Evolutionary conservation across 2,888 invertebrate genomes (phyloP).

Genomic region (Caenorhabditis parvicauda): DNA sequence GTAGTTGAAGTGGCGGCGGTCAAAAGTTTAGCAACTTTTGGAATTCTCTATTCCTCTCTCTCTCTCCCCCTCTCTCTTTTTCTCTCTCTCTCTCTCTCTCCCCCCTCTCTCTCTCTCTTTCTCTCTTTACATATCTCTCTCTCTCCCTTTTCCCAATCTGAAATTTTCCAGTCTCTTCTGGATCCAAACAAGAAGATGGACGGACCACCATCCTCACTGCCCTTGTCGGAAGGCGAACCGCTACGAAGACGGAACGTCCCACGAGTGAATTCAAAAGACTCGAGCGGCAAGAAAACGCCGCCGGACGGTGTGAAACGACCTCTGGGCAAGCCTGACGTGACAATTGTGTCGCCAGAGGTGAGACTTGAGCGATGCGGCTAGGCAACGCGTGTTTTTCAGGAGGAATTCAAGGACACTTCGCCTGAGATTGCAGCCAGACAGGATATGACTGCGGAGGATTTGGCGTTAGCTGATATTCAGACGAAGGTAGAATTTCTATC

Average conservation of each 20-base stretch:
- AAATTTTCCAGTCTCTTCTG: not conserved
- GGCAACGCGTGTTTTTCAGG: slow-evolving; percentile 6
- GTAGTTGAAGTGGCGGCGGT: no score
- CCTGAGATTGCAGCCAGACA: slow-evolving; percentile 17
- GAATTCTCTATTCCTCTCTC: not conserved
- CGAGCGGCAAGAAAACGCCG: slow-evolving; percentile 10
- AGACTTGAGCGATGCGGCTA: no score
- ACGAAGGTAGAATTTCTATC: slow-evolving; percentile 14
- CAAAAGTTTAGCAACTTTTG: no score
- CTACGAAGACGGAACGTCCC: slow-evolving; percentile 3
- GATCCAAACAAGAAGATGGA: no score
- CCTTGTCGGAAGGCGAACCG: slow-evolving; percentile 3
- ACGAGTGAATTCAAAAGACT: slow-evolving; percentile 21
- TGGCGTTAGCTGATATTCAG: slow-evolving; percentile 37
- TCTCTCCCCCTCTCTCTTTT: not conserved
- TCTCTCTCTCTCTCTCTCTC: not conserved
- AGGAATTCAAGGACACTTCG: slow-evolving; percentile 5
- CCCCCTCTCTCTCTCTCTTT: slow-evolving; percentile 2
- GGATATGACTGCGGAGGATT: slow-evolving; percentile 26
- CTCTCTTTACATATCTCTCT: not conserved
- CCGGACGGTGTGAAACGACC: slow-evolving; percentile 8
- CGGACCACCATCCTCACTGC: not conserved
- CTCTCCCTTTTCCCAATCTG: not conserved
- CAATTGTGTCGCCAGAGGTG: no score
- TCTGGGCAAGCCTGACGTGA: slow-evolving; percentile 1